Base-by-base conservation (phyloP, 2,888 invertebrate species). In the Galerucella pusilla region DNA sequence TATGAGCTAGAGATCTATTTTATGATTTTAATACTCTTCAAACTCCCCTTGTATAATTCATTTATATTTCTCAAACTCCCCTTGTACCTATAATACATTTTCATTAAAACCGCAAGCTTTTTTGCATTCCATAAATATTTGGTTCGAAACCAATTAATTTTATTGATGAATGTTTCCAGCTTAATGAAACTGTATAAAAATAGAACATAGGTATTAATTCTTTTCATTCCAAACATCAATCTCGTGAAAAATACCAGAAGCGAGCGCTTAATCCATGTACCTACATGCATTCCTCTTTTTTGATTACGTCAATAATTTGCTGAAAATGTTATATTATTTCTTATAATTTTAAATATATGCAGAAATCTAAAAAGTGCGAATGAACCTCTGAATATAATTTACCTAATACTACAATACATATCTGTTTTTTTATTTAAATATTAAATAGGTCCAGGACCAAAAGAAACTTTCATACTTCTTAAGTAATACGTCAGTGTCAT, bases 41-140 rank as follows among this genome's bases (percentile, higher is more conserved):
- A 20, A 20, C 28, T 28, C 28, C 28, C 28, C 28, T 28, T 4
- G 28, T 28, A 28, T 28, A 52, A 10, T 20, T 5, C 12, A 60
- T 60, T 11, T 68, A n/a, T n/a, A n/a, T n/a, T n/a, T n/a, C n/a
- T 20, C 20, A 20, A 20, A 20, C 28, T 28, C 28, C 28, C 28
- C 28, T 28, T 4, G 28, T 28, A 28, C n/a, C n/a, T n/a, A n/a
- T 28, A 52, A 10, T 20, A 12, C 12, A 60, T 60, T 11, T 68
- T 16, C 52, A 16, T 63, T 45, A 12, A 59, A 49, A 59, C 59
- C 59, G 61, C 28, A 9, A 54, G 20, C 20, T 12, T 67, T 52
- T 52, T 71, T 45, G 45, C 20, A 12, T 68, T 78, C 79, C 79
- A 78, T 80, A 80, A 80, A 80, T 80, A 80, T 80, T 80, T 78